Base-by-base conservation (phyloP, 2,888 invertebrate genomes). In the Belgica antarctica region DNA sequence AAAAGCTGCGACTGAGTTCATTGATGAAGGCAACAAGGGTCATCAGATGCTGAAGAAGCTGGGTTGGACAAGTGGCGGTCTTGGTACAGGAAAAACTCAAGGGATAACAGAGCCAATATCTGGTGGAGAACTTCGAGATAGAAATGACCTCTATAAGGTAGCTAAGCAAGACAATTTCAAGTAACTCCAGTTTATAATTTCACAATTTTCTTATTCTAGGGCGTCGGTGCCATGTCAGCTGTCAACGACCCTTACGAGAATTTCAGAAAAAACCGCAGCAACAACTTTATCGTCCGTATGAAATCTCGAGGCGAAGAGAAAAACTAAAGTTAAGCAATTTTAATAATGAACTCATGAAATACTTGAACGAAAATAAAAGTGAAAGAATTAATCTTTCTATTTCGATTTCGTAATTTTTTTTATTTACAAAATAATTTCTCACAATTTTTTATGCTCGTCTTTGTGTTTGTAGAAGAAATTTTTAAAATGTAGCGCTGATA, bases 1-100 rank as follows among this genome's bases (percentile, higher is more conserved):
- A 70, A 74, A 76, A 28, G 80, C 80, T 73, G 79, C 74, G 71
- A 83, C 75, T 68, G 84, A 88, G 73, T 90, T 90, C 73, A 81
- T 92, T 71, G 94, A 95, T 77, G 86, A 93, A 71, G 89, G 89
- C 72, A 98, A 98, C 81, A 96, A 96, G 78, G 98, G 98, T 0
- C 98, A 98, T 81, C 96, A 96, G 81, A 86, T 99, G 82, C 84
- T 98, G 72, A 91, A 90, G 80, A 96, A 96, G 83, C 98, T 99
- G 97, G 98, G 97, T 1, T 99, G 98, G 98, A 88, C 90, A 72
- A 88, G 92, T 65, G 76, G 79, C 7, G 97, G 97, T 41, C 88
- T 88, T 46, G 98, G 98, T 7, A 98, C 98, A 17, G 90, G 92
- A 0, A 87, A 94, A 71, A 97, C 96, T 73, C 96, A 97, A 80